These are phyloP conservation scores for Leuciscus idus DNA, from an alignment of 2,113 vertebrate genomes.

Conservation along the genomic window DNA sequence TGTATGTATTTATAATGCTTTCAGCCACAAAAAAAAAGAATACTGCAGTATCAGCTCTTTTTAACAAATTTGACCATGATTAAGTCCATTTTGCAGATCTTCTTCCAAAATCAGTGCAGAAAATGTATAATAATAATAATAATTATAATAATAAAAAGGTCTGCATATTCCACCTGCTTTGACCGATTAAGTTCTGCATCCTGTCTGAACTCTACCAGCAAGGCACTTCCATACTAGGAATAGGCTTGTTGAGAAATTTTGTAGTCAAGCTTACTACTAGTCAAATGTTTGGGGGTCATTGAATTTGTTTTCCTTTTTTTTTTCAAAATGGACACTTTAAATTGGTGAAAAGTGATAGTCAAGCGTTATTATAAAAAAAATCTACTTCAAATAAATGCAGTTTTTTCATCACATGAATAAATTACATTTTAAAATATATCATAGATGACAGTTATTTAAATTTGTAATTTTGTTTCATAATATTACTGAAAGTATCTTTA, in stretches of 20 bases:
- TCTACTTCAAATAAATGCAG: too few species aligned
- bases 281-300: background rate
- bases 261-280: background rate
- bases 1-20: background rate
- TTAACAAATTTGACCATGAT: background rate
- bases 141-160: too few species aligned
- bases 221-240: background rate
- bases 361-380: too few species aligned
- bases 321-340: background rate
- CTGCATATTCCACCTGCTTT: background rate
- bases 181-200: background rate
- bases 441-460: background rate
- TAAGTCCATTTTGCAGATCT: background rate
- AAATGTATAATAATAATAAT: background rate
- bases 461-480: background rate
- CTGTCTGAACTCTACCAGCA: constrained; percentile 2
- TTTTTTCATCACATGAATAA: too few species aligned
- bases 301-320: background rate
- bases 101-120: background rate
- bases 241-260: background rate
- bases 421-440: too few species aligned
- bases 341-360: background rate
- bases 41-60: background rate
- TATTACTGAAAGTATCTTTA: background rate
- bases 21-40: background rate